Conservation (phyloP, 2,797 vertebrate genomes). For the Zalophus californianus region DNA sequence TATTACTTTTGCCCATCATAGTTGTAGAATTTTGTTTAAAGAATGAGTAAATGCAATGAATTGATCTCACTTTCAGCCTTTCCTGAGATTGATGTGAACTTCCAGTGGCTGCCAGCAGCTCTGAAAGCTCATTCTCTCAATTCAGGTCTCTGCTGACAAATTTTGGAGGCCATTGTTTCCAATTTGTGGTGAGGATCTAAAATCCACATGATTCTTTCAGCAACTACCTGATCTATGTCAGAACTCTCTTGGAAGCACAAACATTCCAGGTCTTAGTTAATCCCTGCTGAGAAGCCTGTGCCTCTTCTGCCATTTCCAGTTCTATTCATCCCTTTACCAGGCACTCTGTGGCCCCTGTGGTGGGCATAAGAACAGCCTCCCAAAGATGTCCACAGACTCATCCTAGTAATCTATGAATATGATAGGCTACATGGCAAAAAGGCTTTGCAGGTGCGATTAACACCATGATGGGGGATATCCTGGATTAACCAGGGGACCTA, state of each 20-base stretch:
- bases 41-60: background rate
- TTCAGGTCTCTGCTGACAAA: background rate
- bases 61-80: background rate
- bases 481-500: background rate
- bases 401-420: background rate
- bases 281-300: background rate
- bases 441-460: background rate
- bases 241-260: background rate
- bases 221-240: background rate
- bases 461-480: background rate
- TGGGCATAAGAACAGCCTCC: background rate
- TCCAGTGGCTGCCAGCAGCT: background rate
- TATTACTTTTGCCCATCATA: background rate
- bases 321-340: background rate
- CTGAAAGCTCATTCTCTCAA: background rate
- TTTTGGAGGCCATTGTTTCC: background rate
- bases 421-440: background rate
- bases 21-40: background rate
- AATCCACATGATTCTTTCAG: background rate
- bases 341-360: background rate
- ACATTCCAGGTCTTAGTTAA: background rate
- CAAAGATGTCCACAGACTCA: background rate
- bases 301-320: background rate
- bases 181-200: background rate
- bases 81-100: background rate